phyloP scores from a whole-genome alignment of 2,113 vertebrate genomes.

The Triplophysa rosa region DNA sequence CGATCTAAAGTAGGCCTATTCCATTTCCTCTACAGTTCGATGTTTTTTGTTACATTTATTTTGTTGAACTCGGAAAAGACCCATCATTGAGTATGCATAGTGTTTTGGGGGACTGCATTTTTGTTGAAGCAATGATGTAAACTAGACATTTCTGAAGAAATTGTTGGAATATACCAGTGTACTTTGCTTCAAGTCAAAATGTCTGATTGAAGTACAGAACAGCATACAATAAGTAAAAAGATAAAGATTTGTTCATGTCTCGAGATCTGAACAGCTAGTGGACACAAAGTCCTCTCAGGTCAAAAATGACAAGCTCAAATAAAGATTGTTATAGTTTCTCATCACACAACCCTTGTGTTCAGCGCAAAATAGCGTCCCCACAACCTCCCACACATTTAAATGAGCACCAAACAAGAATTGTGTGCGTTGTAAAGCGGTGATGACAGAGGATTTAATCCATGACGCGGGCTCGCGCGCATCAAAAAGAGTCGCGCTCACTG shows the following conservation, averaged over 20 bases:
- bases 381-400: slow-evolving; percentile 20
- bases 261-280: neutral
- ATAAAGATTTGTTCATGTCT: neutral
- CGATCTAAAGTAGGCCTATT: neutral
- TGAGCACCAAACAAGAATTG: slow-evolving; percentile 16
- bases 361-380: neutral
- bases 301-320: neutral
- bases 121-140: neutral
- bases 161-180: too few species aligned
- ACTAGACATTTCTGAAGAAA: too few species aligned
- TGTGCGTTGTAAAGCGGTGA: neutral
- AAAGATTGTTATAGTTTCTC: neutral
- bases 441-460: slow-evolving; percentile 16
- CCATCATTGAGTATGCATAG: neutral
- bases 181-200: too few species aligned
- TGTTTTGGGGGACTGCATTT: neutral
- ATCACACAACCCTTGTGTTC: neutral
- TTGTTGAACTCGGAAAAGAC: neutral
- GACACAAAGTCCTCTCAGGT: neutral
- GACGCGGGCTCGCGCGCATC: slow-evolving; percentile 25
- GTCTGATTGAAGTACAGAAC: too few species aligned
- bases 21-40: slow-evolving; percentile 11
- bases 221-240: neutral
- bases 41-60: neutral
- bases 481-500: slow-evolving; percentile 9